Conservation (phyloP, 2,888 invertebrate genomes). For the Eristalis arbustorum region DNA sequence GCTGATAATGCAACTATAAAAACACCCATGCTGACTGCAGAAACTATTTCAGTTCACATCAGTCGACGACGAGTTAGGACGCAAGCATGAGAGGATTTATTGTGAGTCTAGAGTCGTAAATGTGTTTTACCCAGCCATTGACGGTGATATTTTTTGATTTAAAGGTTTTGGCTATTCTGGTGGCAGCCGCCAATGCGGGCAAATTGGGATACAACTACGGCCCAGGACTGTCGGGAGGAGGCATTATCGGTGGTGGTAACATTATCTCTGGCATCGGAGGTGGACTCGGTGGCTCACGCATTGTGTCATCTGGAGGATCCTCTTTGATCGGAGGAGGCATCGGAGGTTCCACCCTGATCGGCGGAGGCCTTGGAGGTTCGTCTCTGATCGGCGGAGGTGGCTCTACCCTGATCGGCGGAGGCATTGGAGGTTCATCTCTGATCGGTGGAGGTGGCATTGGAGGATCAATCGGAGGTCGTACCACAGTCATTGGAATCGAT, state of each 20-base stretch:
- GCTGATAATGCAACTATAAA: neutral
- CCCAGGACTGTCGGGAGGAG: conserved; percentile 2
- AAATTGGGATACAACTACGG: conserved; percentile 20
- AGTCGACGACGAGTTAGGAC: neutral
- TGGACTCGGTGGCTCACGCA: no score
- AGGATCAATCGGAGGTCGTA: neutral
- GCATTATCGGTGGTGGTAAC: no score
- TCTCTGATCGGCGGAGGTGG: neutral
- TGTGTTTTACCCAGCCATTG: neutral
- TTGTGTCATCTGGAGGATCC: no score
- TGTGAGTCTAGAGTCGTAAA: neutral
- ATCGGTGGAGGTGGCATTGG: conserved; percentile 26
- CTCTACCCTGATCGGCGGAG: conserved; percentile 69
- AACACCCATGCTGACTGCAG: neutral
- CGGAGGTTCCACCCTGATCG: neutral
- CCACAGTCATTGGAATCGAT: neutral
- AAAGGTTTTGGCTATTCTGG: conserved; percentile 22
- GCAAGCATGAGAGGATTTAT: neutral
- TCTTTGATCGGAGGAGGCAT: neutral
- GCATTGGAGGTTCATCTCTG: neutral
- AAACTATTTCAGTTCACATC: neutral
- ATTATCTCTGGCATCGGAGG: neutral
- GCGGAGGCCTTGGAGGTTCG: neutral
- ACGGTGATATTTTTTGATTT: neutral
- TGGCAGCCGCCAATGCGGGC: conserved; percentile 28